Conservation (phyloP, 2,113 vertebrate species). For the Zeus faber region DNA sequence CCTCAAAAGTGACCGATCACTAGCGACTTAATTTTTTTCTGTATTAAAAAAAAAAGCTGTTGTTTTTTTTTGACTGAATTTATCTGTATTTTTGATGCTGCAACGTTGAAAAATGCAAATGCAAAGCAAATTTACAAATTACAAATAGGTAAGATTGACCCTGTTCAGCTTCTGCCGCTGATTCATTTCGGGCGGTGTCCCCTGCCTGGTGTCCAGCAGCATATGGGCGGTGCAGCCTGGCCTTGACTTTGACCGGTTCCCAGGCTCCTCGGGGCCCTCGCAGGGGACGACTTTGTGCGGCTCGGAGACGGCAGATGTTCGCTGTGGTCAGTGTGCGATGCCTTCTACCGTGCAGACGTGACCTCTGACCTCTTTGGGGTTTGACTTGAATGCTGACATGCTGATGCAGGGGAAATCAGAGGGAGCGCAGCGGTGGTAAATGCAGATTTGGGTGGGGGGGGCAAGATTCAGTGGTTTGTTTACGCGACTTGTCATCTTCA, state of each 20-base stretch:
- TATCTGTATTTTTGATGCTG: too few species aligned
- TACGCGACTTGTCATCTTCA: neutral
- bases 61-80: too few species aligned
- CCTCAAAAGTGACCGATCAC: too few species aligned
- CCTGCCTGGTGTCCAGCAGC: constrained; percentile 50
- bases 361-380: constrained; percentile 56
- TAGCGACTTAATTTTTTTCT: too few species aligned
- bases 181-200: neutral
- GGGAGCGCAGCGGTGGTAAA: constrained; percentile 31
- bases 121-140: neutral
- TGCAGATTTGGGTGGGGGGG: constrained; percentile 13
- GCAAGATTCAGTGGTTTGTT: constrained; percentile 3
- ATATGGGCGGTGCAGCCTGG: constrained; percentile 24
- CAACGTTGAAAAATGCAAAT: too few species aligned
- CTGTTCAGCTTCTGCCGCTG: too few species aligned
- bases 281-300: constrained; percentile 63
- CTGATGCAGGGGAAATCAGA: constrained; percentile 46
- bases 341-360: constrained; percentile 58
- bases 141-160: neutral
- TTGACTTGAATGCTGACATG: constrained; percentile 59
- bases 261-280: constrained; percentile 55
- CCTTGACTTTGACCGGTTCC: constrained; percentile 71
- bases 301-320: constrained; percentile 72
- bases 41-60: too few species aligned
- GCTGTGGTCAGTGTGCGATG: constrained; percentile 58